Conservation (phyloP, 2,888 invertebrate genomes). For the Drosophila silvestris region DNA sequence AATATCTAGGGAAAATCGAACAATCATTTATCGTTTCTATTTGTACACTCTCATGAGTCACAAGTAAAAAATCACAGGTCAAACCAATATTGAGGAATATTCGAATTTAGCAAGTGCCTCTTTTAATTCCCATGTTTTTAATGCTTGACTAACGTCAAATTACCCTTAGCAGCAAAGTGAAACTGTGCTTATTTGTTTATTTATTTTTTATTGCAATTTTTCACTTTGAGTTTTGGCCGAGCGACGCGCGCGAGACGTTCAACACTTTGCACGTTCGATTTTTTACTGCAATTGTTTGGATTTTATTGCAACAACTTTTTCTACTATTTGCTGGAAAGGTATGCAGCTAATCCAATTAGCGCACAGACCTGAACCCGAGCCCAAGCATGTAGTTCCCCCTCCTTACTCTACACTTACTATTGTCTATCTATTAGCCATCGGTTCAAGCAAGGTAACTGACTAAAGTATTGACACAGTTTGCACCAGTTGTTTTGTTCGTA, state of each 20-base stretch:
- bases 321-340: constrained; percentile 61
- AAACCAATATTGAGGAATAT: not conserved
- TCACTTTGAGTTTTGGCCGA: not conserved
- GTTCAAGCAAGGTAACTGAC: constrained; percentile 57
- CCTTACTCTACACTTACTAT: not conserved
- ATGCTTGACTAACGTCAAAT: not conserved
- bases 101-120: not conserved
- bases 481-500: constrained; percentile 45
- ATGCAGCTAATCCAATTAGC: constrained; percentile 77
- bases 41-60: not conserved
- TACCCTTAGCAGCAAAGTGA: not conserved
- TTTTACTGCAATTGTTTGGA: constrained; percentile 74
- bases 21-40: not conserved
- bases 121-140: not conserved
- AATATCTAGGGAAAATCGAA: not conserved
- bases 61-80: not conserved
- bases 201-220: not conserved
- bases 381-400: not conserved
- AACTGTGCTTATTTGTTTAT: not conserved
- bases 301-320: constrained; percentile 71
- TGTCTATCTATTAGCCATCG: not conserved
- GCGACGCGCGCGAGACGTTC: constrained; percentile 59
- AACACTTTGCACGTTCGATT: constrained; percentile 70
- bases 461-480: constrained; percentile 73
- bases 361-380: constrained; percentile 40